Evolutionary conservation across 2,113 vertebrate species (phyloP).

Genomic region (Pelecanoides urinatrix): DNA sequence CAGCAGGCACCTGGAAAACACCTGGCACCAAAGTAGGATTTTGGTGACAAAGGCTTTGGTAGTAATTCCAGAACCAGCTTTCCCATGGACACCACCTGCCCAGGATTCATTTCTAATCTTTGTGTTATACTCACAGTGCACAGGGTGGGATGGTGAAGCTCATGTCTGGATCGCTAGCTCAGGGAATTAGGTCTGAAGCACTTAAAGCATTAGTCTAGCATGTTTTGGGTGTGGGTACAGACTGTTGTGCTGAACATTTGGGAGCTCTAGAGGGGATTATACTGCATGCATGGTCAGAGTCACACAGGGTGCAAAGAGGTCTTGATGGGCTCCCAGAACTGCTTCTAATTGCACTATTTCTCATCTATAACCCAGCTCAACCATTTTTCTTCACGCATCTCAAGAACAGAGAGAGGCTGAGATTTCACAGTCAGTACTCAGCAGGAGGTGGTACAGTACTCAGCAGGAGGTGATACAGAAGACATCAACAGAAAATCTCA

Average conservation of each 20-base stretch:
- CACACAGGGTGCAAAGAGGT: background rate
- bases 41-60: background rate
- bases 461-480: background rate
- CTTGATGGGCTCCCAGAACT: background rate
- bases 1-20: background rate
- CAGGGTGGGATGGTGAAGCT: background rate
- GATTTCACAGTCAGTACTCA: background rate
- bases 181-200: background rate
- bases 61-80: background rate
- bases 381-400: background rate
- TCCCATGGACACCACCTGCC: background rate
- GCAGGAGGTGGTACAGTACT: background rate
- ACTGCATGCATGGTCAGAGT: background rate
- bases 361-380: background rate
- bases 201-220: background rate
- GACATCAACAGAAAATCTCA: background rate
- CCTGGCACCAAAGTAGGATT: background rate
- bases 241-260: background rate
- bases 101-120: background rate
- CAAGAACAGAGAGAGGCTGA: background rate
- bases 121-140: background rate
- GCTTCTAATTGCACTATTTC: background rate
- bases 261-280: background rate
- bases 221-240: background rate
- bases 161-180: background rate